Evolutionary conservation across 23 tunicate species (phyloP), one percentile per base, ranked within the genome.

Genomic region (Styela clava): DNA sequence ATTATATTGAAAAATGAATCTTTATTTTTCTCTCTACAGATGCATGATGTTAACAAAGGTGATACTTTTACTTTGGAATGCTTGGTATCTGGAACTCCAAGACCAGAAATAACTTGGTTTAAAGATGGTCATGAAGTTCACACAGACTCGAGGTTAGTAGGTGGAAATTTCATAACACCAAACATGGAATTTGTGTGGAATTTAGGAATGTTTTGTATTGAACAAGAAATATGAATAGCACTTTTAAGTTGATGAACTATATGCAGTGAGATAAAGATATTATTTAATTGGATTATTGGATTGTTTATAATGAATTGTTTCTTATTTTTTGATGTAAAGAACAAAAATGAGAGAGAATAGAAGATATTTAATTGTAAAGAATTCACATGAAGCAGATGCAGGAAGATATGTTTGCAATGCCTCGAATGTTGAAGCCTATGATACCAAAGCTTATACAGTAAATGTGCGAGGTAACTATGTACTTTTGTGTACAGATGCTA

Each of bases 351-450:
- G 88, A 12, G 81, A 74, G 19, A 62, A 81, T 20, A 94, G 92
- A 20, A 79, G 83, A 52, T 84, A 76, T 61, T 73, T 91, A 27
- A 72, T 25, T 67, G 86, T 96, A 18, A 91, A 84, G 2, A 73
- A 79, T 25, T 35, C 85, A 3, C 90, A 78, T 44, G 85, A 82
- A 2, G 84, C 76, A 22, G 99, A 96, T 69, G 85, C 90, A 0
- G 99, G 97, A 22, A 73, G 79, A 64, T 96, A 96, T 74, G 52
- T 35, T 31, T 87, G 96, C 72, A 69, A 63, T 37, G 97, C 99
- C 21, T 65, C 79, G 12, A 91, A 87, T 36, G 65, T 62, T 19
- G 97, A 81, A 1, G 97, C 92, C n/a, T 85, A 74, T 33, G 99
- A 87, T 77, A 61, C 67, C 2, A 93, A 93, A 81, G 23, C 84